Evolutionary conservation across 2,113 vertebrate genomes (phyloP), one percentile per base, ranked within the genome.

Genomic region (Raphicerus campestris): DNA sequence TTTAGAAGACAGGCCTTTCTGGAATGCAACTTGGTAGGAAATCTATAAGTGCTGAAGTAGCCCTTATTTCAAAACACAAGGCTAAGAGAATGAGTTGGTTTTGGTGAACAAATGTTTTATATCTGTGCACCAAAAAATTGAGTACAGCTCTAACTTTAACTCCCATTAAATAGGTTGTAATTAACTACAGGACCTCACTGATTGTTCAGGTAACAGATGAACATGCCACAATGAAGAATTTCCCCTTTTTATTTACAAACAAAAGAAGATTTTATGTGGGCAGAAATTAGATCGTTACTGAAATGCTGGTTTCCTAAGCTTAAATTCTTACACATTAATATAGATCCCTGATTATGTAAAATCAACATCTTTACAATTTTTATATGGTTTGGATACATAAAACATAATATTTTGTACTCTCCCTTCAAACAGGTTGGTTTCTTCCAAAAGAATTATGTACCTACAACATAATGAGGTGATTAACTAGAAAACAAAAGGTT

Each of bases 241-340:
- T 98, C 94, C 58, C 87, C 97, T 98, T 98, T 98, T 98, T 98
- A 98, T 99, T 99, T 98, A 99, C 98, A 98, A 99, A 99, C 98
- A 98, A 98, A 98, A 97, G 98, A 96, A 83, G 88, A 90, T 95
- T 97, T 98, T 93, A 97, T 83, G 91, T 95, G 96, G 87, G 90
- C 92, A 88, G 93, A 97, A 98, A 98, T 98, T 97, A 98, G 98
- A 98, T 98, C 77, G 94, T 98, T 98, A 94, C 81, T 96, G 82
- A 97, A 97, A 53, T 70, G 95, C 80, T 97, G 91, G 91, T 96
- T 98, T 88, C 95, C 95, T 85, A 96, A 98, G 90, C 92, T 98
- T 97, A 98, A 97, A 97, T 98, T 98, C 56, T 97, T 98, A 97
- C 93, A 97, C 49, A 83, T 61, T 96, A 98, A 95, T 95, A 97